Conservation (phyloP, 2,113 vertebrate species). For the Aptenodytes forsteri region DNA sequence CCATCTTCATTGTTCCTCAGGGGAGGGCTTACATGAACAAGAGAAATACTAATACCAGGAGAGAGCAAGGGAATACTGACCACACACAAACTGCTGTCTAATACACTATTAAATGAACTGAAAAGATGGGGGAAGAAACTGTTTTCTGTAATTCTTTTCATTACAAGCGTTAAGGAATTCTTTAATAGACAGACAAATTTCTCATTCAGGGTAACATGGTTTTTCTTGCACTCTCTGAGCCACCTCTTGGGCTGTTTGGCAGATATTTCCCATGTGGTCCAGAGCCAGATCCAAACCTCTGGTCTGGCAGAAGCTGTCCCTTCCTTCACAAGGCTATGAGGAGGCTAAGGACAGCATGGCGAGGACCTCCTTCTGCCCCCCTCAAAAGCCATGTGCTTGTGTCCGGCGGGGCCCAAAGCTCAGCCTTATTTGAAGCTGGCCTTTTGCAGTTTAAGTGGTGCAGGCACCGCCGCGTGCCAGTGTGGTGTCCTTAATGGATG, state of each 20-base stretch:
- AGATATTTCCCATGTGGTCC: fast-evolving
- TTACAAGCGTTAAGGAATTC: neutral
- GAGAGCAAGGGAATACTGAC: neutral
- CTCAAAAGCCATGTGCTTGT: neutral
- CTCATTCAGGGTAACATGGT: neutral
- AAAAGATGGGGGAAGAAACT: neutral
- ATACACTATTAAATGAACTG: neutral
- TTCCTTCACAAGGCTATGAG: neutral
- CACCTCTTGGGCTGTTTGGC: neutral
- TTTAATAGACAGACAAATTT: neutral
- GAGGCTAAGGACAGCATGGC: neutral
- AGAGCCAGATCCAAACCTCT: neutral
- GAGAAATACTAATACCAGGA: neutral
- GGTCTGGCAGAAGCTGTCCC: neutral
- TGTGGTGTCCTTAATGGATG: constrained; percentile 32
- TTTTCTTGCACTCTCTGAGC: neutral
- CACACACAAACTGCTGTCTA: neutral
- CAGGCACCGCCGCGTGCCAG: neutral
- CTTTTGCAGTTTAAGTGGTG: constrained; percentile 9
- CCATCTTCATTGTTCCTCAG: constrained; percentile 41
- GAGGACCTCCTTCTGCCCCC: neutral
- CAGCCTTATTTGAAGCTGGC: neutral
- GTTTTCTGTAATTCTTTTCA: neutral
- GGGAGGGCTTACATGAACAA: neutral
- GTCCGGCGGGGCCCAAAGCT: neutral